A percentile compares a stretch with the other conserved stretches of the same genome.
Evolutionary conservation across 1,140 invertebrate genomes (phyloP).

Genomic region (Nylanderia fulva): DNA sequence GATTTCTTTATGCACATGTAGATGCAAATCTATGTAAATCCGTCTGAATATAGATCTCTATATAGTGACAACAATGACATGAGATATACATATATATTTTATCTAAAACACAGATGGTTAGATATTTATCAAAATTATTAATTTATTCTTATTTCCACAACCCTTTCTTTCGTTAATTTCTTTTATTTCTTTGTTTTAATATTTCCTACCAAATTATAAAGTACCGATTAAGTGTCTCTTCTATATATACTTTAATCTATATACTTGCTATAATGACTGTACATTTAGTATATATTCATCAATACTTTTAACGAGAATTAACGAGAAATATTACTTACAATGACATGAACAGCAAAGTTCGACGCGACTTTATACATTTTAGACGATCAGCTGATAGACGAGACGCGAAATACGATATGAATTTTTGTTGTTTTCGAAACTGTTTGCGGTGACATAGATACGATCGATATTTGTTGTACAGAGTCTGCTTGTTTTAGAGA

Average conservation of each 20-base stretch:
- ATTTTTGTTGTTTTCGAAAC: slow-evolving; percentile 23
- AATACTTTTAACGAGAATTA: slow-evolving; percentile 4
- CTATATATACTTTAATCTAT: neutral
- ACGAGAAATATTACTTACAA: neutral
- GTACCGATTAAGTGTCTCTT: neutral
- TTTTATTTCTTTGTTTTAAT: neutral
- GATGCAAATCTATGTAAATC: slow-evolving; percentile 20
- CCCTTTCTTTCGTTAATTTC: neutral
- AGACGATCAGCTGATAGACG: neutral
- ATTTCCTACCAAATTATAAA: neutral
- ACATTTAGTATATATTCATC: neutral
- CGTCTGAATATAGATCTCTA: neutral
- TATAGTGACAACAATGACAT: neutral
- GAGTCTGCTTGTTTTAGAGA: neutral
- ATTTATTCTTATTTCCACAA: neutral
- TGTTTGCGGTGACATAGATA: neutral
- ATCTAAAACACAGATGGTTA: neutral
- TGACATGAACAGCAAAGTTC: neutral
- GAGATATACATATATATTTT: neutral
- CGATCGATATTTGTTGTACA: slow-evolving; percentile 33
- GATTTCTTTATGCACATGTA: neutral
- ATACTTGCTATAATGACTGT: no score
- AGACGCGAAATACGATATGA: neutral
- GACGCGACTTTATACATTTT: neutral
- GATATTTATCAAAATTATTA: slow-evolving; percentile 1